Conservation (phyloP, 1,140 invertebrate species). For the Condylostylus longicornis region DNA sequence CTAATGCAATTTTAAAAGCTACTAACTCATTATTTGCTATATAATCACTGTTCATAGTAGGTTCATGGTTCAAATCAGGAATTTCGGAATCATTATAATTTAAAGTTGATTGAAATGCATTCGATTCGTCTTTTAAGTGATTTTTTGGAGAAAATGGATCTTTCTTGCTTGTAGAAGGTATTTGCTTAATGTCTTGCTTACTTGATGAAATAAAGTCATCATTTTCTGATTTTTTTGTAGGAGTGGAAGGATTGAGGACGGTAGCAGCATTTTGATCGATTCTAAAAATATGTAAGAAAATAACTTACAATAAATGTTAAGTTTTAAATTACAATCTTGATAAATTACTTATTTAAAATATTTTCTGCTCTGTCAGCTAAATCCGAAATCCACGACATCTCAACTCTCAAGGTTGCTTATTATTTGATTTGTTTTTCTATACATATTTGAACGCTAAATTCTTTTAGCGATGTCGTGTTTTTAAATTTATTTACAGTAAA, state of each 20-base stretch:
- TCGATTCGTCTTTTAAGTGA: not conserved
- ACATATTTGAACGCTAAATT: too few relatives aligned
- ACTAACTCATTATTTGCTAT: slow-evolving; percentile 20
- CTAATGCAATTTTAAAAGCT: slow-evolving; percentile 23
- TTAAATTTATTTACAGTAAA: too few relatives aligned
- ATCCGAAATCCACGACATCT: slow-evolving; percentile 69
- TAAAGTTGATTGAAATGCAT: not conserved
- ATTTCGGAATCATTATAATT: slow-evolving; percentile 11
- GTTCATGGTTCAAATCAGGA: not conserved
- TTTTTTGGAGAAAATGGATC: not conserved
- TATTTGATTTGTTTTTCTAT: too few relatives aligned
- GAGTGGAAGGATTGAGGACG: slow-evolving; percentile 34
- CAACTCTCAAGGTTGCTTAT: too few relatives aligned
- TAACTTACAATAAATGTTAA: too few relatives aligned
- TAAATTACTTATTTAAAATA: slow-evolving; percentile 69
- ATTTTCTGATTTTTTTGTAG: not conserved
- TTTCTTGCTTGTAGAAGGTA: not conserved
- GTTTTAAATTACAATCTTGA: too few relatives aligned
- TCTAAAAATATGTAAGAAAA: too few relatives aligned
- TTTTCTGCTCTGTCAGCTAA: slow-evolving; percentile 71
- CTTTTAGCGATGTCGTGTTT: too few relatives aligned
- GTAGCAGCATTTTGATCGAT: slow-evolving; percentile 72
- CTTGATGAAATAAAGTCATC: not conserved
- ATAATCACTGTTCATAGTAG: not conserved
- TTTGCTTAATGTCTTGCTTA: not conserved